Percentiles rank a stretch among this genome's conserved stretches.
Conservation (phyloP, 2,113 vertebrate genomes). For the Laticauda colubrina region DNA sequence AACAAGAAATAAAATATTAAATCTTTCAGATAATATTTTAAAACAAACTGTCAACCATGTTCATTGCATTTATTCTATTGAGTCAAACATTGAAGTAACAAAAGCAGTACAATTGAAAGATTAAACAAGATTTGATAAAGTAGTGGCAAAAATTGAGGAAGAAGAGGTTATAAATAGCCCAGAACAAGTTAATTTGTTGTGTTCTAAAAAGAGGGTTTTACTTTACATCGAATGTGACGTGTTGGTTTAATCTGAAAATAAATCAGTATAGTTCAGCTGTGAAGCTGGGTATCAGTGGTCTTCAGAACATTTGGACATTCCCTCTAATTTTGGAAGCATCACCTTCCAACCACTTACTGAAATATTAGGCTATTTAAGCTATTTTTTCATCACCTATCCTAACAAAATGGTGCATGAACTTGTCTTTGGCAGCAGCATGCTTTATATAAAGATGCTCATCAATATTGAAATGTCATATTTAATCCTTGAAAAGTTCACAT, state of each 20-base stretch:
- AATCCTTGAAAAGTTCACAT: not conserved
- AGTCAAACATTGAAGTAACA: not conserved
- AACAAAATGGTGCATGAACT: not conserved
- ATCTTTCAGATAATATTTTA: not conserved
- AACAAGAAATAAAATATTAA: not conserved
- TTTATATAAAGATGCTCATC: not conserved
- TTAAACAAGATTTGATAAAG: not conserved
- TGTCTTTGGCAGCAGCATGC: not conserved
- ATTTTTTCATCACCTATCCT: not conserved
- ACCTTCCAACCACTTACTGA: not conserved
- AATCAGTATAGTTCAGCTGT: not conserved
- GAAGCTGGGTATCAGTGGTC: no score
- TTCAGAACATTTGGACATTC: not conserved
- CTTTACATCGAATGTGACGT: not conserved
- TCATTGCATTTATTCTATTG: not conserved
- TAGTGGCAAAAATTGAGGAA: not conserved
- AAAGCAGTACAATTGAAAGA: not conserved
- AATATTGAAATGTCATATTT: not conserved
- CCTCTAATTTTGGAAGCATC: not conserved
- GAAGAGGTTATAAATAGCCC: not conserved
- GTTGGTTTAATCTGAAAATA: not conserved
- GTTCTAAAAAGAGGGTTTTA: not conserved
- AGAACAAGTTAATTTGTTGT: not conserved
- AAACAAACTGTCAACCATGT: not conserved
- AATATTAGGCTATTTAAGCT: not conserved